Evolutionary conservation across 2,888 invertebrate genomes (phyloP), one percentile per base, ranked within the genome.

Genomic region (Escarpia spicata): DNA sequence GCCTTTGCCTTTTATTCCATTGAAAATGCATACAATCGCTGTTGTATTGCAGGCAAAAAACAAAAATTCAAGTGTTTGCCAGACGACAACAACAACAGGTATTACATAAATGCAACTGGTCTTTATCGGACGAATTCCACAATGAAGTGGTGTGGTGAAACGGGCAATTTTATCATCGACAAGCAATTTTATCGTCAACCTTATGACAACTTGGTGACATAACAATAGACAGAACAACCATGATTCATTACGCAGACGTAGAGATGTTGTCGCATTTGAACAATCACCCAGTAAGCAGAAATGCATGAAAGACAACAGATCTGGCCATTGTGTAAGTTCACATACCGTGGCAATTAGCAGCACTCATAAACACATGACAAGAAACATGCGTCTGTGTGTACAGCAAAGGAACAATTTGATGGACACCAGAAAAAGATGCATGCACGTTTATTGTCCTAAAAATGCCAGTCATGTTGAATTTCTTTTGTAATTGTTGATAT

Each of bases 31-130:
- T 26, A n/a, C 26, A 26, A 19, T 26, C 75, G 6, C 4, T 75
- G 75, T 19, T 26, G 26, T 75, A 60, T 26, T 12, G 52, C 52
- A 52, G 3, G 52, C 52, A 52, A 75, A 6, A 26, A 26, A 3
- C n/a, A 75, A 15, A 75, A 75, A 75, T 19, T 19, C 75, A 52
- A 52, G 75, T 75, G 75, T 75, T 75, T 75, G 26, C 75, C 75
- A 75, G 19, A 75, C 75, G 26, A 6, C 19, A 75, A 6, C 19
- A 26, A 75, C 75, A 26, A n/a, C n/a, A 4, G 75, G 75, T 75
- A 75, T 75, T 75, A 75, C n/a, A 75, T 75, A 75, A 75, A 75
- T 75, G 26, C 75, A 75, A 75, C 75, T 75, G 75, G 75, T 75
- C 75, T 75, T 75, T 75, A 75, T 75, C 26, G n/a, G 75, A 26